Evolutionary conservation across 2,113 vertebrate species (phyloP), one percentile per base, ranked within the genome.

Genomic region (Clupea harengus): DNA sequence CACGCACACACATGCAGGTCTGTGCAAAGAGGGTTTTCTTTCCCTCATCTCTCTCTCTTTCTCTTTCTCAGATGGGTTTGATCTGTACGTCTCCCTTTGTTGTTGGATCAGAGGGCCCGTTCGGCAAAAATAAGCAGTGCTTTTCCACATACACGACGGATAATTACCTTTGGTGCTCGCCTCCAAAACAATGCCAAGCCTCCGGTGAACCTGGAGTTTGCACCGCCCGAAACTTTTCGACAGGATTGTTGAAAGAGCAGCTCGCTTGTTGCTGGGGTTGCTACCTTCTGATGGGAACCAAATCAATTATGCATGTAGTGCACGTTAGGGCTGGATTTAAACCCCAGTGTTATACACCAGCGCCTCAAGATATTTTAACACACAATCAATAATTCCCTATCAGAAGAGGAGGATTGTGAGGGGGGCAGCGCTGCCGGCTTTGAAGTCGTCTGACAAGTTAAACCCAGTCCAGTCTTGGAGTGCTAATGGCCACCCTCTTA

Each of bases 351-450:
- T 94, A 91, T 93, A 94, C 92, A 93, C 91, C 90, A 94, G 90
- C 67, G 88, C 92, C 93, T 93, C 85, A 85, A 94, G 94, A 94
- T 93, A 94, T 94, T 93, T 95, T 93, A 94, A 92, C 90, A 94
- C 90, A 90, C 90, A 92, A 95, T 94, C 93, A 91, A 95, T 95
- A 94, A 92, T 93, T 94, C 94, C 93, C 93, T 91, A 94, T 95
- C 92, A 94, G 92, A 91, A 89, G 9, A 84, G 84, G 89, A 90
- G 18, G 92, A 89, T 92, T 92, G 93, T 87, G 88, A 84, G 90
- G 90, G 91, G 93, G 91, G 90, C 93, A 92, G 91, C 90, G 89
- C 90, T 87, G 89, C 86, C 86, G 84, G 92, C 94, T 95, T 94
- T 95, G 94, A 95, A 95, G 93, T 91, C 81, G 87, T 75, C 89